These are phyloP conservation scores for Pygathrix nemaeus DNA, from an alignment of 2,113 vertebrate genomes.

Conservation along the genomic window DNA sequence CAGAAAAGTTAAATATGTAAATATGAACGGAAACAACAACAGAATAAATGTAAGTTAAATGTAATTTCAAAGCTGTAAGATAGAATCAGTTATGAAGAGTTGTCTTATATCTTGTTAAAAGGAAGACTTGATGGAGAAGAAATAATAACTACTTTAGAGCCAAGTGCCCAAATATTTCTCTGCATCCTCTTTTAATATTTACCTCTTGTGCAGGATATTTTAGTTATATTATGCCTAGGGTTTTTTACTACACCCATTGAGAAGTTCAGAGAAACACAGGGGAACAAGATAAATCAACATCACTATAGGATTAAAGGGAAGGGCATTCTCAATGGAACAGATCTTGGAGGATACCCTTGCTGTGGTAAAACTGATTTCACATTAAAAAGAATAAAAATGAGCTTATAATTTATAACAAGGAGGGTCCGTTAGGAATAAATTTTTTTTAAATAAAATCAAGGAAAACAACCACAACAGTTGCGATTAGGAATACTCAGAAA, in stretches of 20 bases:
- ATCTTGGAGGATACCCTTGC: not conserved
- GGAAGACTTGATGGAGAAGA: not conserved
- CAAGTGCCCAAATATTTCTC: not conserved
- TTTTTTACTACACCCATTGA: not conserved
- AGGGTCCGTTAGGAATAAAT: not conserved
- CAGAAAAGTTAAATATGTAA: not conserved
- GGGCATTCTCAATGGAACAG: accelerated
- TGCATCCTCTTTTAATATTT: not conserved
- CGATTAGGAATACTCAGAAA: not conserved
- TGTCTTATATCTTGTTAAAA: not conserved
- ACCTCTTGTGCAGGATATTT: not conserved
- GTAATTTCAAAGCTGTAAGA: not conserved
- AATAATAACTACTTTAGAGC: not conserved
- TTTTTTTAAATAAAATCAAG: not conserved
- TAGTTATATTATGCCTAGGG: not conserved
- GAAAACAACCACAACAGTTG: not conserved
- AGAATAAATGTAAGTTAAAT: not conserved
- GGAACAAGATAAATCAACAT: not conserved
- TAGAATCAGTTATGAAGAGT: not conserved
- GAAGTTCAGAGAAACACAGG: not conserved
- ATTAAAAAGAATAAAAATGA: not conserved
- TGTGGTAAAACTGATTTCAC: not conserved
- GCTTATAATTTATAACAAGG: not conserved
- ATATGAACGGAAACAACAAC: not conserved
- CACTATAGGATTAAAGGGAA: not conserved